A percentile compares a stretch with the other conserved stretches of the same genome.
phyloP scores from a whole-genome alignment of 2,113 vertebrate genomes.

The Peromyscus polionotus region DNA sequence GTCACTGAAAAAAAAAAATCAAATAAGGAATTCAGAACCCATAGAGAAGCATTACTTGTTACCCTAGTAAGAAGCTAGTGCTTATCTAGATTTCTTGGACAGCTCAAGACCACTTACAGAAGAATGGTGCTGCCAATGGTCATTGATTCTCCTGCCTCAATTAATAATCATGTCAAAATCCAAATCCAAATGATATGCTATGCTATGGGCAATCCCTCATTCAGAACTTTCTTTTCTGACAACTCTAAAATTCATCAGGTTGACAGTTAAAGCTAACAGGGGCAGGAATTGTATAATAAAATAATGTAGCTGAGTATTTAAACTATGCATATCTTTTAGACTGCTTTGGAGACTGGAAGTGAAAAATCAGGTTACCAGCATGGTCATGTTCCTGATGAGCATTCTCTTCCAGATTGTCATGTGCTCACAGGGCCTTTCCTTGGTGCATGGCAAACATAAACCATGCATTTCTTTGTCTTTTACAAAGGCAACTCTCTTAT shows the following conservation, averaged over 20 bases:
- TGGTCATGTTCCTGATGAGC: accelerated
- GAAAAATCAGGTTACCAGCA: too few species aligned
- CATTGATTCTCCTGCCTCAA: background rate
- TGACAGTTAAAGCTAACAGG: background rate
- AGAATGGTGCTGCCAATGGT: background rate
- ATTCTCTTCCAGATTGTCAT: background rate
- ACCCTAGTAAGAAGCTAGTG: background rate
- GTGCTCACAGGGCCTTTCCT: background rate
- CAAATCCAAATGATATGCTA: background rate
- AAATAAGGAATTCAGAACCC: background rate
- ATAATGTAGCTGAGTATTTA: background rate
- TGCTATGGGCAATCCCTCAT: too few species aligned
- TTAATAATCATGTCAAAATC: background rate
- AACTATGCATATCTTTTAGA: background rate
- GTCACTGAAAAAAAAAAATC: background rate
- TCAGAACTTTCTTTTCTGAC: background rate
- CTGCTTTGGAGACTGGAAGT: background rate
- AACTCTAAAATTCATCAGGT: background rate
- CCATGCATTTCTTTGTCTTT: background rate
- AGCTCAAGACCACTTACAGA: background rate
- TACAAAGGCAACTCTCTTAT: background rate
- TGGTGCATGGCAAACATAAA: accelerated
- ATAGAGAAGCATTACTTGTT: background rate
- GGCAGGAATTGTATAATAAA: background rate
- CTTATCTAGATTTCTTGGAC: background rate